Conservation (phyloP, 2,113 vertebrate species). For the Buteo buteo region DNA sequence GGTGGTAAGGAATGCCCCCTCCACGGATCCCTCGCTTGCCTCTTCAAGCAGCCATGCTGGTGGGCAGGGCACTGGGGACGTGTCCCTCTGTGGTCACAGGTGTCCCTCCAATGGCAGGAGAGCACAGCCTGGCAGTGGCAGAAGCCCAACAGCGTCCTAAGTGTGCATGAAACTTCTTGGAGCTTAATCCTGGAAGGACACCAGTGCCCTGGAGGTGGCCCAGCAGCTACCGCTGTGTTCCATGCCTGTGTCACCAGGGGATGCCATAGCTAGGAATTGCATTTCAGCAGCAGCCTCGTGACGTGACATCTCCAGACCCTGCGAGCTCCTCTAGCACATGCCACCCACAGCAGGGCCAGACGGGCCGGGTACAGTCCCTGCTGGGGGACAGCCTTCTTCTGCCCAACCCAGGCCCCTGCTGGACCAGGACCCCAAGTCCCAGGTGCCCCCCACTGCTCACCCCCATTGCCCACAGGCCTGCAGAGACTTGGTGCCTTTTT, state of each 20-base stretch:
- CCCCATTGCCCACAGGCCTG: too few species aligned
- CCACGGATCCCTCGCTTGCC: background rate
- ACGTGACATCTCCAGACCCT: background rate
- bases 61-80: background rate
- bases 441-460: rapidly evolving
- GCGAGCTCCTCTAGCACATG: background rate
- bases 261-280: background rate
- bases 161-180: background rate
- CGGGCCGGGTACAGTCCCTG: rapidly evolving
- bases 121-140: background rate
- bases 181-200: background rate
- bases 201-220: background rate
- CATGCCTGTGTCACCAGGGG: rapidly evolving
- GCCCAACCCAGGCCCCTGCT: rapidly evolving
- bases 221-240: background rate
- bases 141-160: background rate
- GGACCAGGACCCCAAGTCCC: background rate
- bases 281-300: background rate
- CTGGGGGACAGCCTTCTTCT: background rate
- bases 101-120: background rate
- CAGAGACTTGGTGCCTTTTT: background rate
- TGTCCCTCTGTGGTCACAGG: rapidly evolving
- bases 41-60: rapidly evolving
- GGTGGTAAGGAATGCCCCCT: background rate
- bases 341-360: background rate